Conservation (phyloP, 2,797 vertebrate genomes). For the Lacerta bilineata region DNA sequence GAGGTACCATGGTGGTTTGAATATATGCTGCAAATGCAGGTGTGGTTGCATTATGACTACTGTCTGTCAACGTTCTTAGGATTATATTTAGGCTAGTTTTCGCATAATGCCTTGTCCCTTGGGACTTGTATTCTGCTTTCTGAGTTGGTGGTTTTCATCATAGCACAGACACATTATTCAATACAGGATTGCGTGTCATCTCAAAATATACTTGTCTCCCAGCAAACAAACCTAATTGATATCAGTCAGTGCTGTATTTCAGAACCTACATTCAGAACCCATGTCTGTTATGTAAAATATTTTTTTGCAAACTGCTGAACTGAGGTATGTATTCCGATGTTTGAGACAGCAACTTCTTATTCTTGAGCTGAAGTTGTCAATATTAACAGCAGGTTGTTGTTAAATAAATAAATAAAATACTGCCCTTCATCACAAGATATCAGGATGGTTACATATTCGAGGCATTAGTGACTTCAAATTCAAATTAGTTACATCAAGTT, state of each 20-base stretch:
- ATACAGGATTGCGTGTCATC: neutral
- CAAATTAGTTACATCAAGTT: neutral
- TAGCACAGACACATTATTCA: neutral
- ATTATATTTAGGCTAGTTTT: neutral
- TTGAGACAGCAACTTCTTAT: too few relatives aligned
- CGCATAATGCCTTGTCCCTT: neutral
- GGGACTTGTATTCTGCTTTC: neutral
- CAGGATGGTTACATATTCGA: neutral
- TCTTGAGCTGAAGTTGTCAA: neutral
- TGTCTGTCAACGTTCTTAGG: neutral
- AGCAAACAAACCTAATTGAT: neutral
- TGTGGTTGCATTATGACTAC: neutral
- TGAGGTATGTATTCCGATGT: neutral
- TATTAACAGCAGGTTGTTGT: neutral
- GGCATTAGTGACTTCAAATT: neutral
- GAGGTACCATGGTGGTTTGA: too few relatives aligned
- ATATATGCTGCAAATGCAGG: too few relatives aligned
- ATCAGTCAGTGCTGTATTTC: neutral
- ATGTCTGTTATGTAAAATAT: neutral
- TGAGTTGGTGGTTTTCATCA: neutral
- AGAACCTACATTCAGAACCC: neutral
- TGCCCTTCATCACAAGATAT: too few relatives aligned
- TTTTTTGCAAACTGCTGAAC: neutral
- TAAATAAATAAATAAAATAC: too few relatives aligned
- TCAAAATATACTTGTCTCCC: neutral